Conservation (phyloP, 2,797 vertebrate species). For the Sebastolobus altivelis region DNA sequence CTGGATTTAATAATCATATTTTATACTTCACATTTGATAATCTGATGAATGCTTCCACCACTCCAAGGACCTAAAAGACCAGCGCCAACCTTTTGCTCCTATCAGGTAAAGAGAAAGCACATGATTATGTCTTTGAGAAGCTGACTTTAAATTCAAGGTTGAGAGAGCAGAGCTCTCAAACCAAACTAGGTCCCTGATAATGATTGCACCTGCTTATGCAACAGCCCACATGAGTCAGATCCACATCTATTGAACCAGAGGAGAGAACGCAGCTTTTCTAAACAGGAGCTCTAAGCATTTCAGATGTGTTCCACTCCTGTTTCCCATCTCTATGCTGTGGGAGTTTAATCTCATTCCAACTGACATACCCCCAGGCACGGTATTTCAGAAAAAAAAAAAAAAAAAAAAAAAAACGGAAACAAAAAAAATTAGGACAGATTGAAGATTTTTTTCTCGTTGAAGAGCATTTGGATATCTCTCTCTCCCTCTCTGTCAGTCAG, state of each 20-base stretch:
- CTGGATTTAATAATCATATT: slow-evolving; percentile 41
- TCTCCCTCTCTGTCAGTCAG: slow-evolving; percentile 46
- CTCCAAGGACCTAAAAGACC: slow-evolving; percentile 4
- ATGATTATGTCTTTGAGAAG: slow-evolving; percentile 34
- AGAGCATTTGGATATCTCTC: slow-evolving; percentile 57
- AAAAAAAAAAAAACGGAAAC: slow-evolving; percentile 60
- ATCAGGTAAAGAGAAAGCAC: slow-evolving; percentile 20
- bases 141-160: slow-evolving; percentile 45
- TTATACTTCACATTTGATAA: slow-evolving; percentile 27
- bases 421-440: slow-evolving; percentile 81
- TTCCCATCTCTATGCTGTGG: slow-evolving; percentile 78
- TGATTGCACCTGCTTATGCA: slow-evolving; percentile 80
- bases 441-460: slow-evolving; percentile 54
- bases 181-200: slow-evolving; percentile 65
- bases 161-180: slow-evolving; percentile 28
- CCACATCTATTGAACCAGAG: slow-evolving; percentile 77
- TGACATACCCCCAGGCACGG: slow-evolving; percentile 79
- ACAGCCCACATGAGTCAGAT: slow-evolving; percentile 81
- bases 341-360: slow-evolving; percentile 87
- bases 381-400: slow-evolving; percentile 47
- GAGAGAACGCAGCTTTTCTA: slow-evolving; percentile 70
- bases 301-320: slow-evolving; percentile 78
- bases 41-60: slow-evolving; percentile 24
- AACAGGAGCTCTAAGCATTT: slow-evolving; percentile 80
- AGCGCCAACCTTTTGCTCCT: slow-evolving; percentile 9